Evolutionary conservation across 2,113 vertebrate species (phyloP).

Genomic region (Callipepla californica): DNA sequence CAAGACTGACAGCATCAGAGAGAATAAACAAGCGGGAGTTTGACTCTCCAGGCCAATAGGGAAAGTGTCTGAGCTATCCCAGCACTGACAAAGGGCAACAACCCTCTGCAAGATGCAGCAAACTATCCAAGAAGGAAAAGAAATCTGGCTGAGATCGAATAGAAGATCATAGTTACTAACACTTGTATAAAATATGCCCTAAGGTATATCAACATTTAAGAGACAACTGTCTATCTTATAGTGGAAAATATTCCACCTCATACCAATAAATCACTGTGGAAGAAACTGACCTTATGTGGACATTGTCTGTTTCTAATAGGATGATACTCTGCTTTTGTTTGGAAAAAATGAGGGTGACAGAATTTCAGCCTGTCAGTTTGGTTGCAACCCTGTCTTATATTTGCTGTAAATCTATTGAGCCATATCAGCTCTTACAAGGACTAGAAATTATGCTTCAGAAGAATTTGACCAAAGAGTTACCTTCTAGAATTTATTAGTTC

Average conservation of each 20-base stretch:
- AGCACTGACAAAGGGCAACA: not conserved
- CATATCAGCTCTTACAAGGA: not conserved
- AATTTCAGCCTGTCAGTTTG: not conserved
- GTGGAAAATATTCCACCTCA: not conserved
- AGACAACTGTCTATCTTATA: not conserved
- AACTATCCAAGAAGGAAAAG: not conserved
- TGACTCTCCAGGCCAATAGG: not conserved
- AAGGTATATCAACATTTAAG: not conserved
- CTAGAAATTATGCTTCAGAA: conserved; percentile 21
- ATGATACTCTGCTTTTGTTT: not conserved
- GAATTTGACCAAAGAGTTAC: not conserved
- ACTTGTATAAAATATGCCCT: not conserved
- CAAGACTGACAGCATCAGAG: not conserved
- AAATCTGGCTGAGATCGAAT: not conserved
- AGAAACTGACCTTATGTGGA: not conserved
- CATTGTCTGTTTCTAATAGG: not conserved
- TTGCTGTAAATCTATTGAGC: not conserved
- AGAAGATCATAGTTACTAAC: not conserved
- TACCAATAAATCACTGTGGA: not conserved
- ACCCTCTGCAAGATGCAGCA: not conserved
- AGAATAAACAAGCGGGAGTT: conserved; percentile 14
- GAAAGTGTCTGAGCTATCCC: not conserved
- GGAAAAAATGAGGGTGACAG: not conserved
- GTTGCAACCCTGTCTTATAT: not conserved
- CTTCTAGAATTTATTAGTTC: conserved; percentile 10